These are phyloP conservation scores for Hippocampus comes DNA, from an alignment of 2,113 vertebrate genomes.

Conservation along the genomic window DNA sequence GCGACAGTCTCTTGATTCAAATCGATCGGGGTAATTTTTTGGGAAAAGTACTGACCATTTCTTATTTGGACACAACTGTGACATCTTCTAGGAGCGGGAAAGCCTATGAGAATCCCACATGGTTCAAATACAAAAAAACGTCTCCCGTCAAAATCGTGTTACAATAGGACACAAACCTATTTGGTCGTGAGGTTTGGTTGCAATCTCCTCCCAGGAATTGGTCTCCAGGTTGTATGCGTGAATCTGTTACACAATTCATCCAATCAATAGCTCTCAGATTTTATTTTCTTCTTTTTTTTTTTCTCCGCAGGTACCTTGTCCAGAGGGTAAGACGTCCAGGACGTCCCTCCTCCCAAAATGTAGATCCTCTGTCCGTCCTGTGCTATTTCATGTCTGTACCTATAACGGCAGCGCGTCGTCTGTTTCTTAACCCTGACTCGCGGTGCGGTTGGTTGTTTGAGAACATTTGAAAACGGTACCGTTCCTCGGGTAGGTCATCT, in stretches of 20 bases:
- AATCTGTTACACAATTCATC: slow-evolving; percentile 71
- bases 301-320: slow-evolving; percentile 80
- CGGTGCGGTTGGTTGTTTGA: not conserved
- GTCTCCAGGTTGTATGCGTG: slow-evolving; percentile 97
- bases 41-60: slow-evolving; percentile 76
- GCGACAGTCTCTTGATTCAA: not conserved
- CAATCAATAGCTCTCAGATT: no score
- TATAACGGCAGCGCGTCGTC: slow-evolving; percentile 44
- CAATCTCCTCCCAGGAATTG: slow-evolving; percentile 96
- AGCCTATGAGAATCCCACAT: slow-evolving; percentile 73
- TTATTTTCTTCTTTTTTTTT: no score
- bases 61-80: slow-evolving; percentile 97
- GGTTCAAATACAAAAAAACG: slow-evolving; percentile 1
- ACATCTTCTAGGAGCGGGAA: slow-evolving; percentile 91
- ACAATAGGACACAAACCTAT: slow-evolving; percentile 74
- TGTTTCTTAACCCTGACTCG: not conserved
- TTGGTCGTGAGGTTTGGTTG: slow-evolving; percentile 92
- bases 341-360: slow-evolving; percentile 94
- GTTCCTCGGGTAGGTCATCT: slow-evolving; percentile 90
- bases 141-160: not conserved
- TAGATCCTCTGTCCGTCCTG: slow-evolving; percentile 94
- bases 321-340: slow-evolving; percentile 95
- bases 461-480: slow-evolving; percentile 64
- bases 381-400: slow-evolving; percentile 96
- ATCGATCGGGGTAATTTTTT: not conserved